Base-by-base conservation (phyloP, 2,888 invertebrate species). In the Eucriotettix oculatus region DNA sequence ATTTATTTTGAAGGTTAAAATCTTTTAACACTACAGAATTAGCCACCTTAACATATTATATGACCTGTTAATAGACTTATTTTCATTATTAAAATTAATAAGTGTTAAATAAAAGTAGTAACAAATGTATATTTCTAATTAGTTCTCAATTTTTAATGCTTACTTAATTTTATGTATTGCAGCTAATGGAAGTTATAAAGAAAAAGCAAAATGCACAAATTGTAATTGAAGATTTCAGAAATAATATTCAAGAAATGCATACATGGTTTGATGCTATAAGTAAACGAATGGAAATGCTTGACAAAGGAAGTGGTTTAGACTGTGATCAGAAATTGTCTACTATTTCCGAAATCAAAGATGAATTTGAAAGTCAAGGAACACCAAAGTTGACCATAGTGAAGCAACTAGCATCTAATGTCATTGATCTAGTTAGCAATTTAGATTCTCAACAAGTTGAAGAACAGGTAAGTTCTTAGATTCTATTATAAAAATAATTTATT, bases 391-490 rank as follows among this genome's bases (percentile, higher is more conserved):
- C 84, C 52, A 63, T 83, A 62, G 80, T 90, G 0, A 88, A 86
- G 70, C 71, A 77, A 54, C 78, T 87, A 57, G 86, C 86, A 1
- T 77, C 80, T 1, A 79, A 84, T 70, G 87, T 90, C 10, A 84
- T 84, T 61, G 85, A 87, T 64, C 83, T 88, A 41, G 87, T 91
- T 12, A 90, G 88, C 71, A 91, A 91, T 71, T 76, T 92, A 65
- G 93, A 93, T 70, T 86, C 88, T 0, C 91, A 93, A 70, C 92
- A 93, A 75, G 85, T 93, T 1, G 91, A 92, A 70, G 93, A 93
- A 71, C 90, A 90, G 73, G 79, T 81, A 70, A 70, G 72, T 48
- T 14, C 7, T 29, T 29, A 29, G 29, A 29, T 29, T 29, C 7
- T 29, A 2, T 29, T 29, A 29, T 29, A 7, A 29, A 29, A 29